Conservation (phyloP, 2,888 invertebrate species). For the Parnassius smintheus region DNA sequence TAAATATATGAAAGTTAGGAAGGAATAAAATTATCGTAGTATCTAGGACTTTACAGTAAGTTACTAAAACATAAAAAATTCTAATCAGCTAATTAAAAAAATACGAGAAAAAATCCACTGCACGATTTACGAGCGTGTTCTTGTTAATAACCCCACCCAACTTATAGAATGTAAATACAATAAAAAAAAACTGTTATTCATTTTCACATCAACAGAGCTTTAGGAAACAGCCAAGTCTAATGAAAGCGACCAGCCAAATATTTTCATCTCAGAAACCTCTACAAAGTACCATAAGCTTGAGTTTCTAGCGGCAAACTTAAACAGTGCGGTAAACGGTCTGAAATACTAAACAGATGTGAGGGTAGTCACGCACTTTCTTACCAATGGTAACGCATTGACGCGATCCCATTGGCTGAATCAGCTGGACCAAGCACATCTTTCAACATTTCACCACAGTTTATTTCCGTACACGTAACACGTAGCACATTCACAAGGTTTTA, state of each 20-base stretch:
- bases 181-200: conserved; percentile 32
- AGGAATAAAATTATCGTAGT: neutral
- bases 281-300: neutral
- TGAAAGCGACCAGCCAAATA: conserved; percentile 63
- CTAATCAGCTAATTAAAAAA: neutral
- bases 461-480: too few relatives aligned
- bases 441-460: too few relatives aligned
- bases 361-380: neutral
- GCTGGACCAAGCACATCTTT: too few relatives aligned
- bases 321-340: neutral
- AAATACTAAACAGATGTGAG: too few relatives aligned
- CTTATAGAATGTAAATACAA: conserved; percentile 28
- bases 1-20: conserved; percentile 3
- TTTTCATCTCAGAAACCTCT: neutral
- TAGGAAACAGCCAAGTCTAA: conserved; percentile 68
- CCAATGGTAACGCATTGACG: too few relatives aligned
- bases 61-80: neutral
- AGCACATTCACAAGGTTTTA: too few relatives aligned
- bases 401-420: too few relatives aligned
- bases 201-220: conserved; percentile 56
- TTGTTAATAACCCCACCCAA: conserved; percentile 47
- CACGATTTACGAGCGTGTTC: conserved; percentile 10
- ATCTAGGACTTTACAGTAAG: too few relatives aligned
- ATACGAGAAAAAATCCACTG: conserved; percentile 4
- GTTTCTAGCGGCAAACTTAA: neutral